Percentiles rank a stretch among this genome's conserved stretches.
Conservation (phyloP, 2,113 vertebrate species). For the Nycticebus coucang region DNA sequence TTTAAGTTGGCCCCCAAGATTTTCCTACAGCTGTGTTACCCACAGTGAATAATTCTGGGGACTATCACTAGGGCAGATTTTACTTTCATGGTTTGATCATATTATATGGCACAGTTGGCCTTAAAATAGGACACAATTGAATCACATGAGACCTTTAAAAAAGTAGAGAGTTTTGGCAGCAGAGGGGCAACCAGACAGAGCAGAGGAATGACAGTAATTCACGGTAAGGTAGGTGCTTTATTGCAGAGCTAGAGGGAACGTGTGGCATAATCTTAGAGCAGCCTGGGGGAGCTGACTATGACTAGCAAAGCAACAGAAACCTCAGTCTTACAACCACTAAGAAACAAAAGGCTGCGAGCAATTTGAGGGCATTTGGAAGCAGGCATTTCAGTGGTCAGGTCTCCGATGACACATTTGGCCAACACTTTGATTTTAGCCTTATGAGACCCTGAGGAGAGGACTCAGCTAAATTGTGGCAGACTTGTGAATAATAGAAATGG, state of each 20-base stretch:
- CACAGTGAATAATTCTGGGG: accelerated
- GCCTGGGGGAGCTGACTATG: not conserved
- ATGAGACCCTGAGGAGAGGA: not conserved
- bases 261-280: accelerated
- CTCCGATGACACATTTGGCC: not conserved
- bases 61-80: not conserved
- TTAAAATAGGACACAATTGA: not conserved
- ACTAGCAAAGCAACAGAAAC: not conserved
- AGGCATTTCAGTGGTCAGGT: too few species aligned
- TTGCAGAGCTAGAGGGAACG: accelerated
- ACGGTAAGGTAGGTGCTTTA: not conserved
- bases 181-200: not conserved
- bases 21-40: not conserved
- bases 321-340: not conserved
- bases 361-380: too few species aligned
- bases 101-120: not conserved
- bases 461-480: not conserved
- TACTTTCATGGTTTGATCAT: not conserved
- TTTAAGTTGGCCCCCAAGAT: not conserved
- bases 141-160: not conserved
- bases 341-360: not conserved
- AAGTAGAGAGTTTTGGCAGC: not conserved
- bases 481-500: not conserved
- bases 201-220: accelerated
- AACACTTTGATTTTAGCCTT: not conserved